These are phyloP conservation scores for Asobara japonica DNA, from an alignment of 1,140 invertebrate species.

Conservation along the genomic window DNA sequence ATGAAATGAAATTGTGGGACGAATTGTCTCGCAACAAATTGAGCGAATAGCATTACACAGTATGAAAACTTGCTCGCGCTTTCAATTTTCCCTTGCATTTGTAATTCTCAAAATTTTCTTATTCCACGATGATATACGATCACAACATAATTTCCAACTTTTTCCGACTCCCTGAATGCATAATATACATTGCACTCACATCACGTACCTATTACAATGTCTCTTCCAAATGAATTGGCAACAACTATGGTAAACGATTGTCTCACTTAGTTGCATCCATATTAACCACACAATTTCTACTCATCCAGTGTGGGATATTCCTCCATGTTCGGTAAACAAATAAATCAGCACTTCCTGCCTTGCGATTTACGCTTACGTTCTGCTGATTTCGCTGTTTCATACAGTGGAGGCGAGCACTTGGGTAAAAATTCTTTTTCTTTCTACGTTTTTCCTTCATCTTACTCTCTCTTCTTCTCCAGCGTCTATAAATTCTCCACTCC, in stretches of 20 bases:
- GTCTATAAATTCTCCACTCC: conserved; percentile 31
- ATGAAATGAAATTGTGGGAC: no score
- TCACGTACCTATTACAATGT: conserved; percentile 18
- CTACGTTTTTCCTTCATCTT: conserved; percentile 28
- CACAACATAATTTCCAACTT: neutral
- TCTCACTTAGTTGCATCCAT: conserved; percentile 36
- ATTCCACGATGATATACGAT: neutral
- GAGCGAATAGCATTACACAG: no score
- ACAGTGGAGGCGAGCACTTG: neutral
- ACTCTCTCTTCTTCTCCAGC: neutral
- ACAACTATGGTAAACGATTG: conserved; percentile 26
- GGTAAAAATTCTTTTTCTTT: neutral
- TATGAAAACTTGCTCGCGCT: no score
- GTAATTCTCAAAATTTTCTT: neutral
- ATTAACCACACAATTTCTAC: conserved; percentile 35
- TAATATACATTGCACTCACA: neutral
- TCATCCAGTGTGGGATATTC: neutral
- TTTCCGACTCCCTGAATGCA: neutral
- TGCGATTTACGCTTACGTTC: conserved; percentile 31
- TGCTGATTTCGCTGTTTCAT: conserved; percentile 48
- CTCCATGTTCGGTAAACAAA: conserved; percentile 47
- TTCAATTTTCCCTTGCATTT: no score
- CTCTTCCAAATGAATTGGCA: conserved; percentile 27
- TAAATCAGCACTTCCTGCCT: conserved; percentile 47
- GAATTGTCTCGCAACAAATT: no score